Base-by-base conservation (phyloP, 1,140 invertebrate species). In the Zaprionus capensis region DNA sequence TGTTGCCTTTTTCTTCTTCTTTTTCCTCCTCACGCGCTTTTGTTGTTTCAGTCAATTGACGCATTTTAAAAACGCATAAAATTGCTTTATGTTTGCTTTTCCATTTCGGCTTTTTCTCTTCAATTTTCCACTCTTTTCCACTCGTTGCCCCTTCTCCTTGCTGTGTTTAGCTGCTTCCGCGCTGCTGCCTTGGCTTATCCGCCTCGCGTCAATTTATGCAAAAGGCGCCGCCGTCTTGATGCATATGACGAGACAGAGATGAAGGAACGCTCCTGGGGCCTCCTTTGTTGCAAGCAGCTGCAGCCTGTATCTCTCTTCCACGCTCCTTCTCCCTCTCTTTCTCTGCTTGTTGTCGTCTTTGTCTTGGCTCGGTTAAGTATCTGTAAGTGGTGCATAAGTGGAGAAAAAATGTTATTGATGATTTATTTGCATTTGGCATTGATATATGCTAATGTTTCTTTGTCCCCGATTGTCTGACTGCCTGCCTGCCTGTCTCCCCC, bases 401-500 rank as follows among this genome's bases (percentile, higher is more conserved):
- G 86, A 78, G 84, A 73, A 81, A 80, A 85, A 91, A 91, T 87
- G 87, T 91, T 91, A 91, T 91, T 91, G 88, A 91, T 91, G 88
- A 91, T 91, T 91, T 91, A 91, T 91, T 91, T 91, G 88, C 88
- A 88, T 88, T 90, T 91, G 88, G 88, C 88, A 91, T 91, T 91
- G 88, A 91, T 91, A 91, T 91, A 91, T 91, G 88, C 88, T 91
- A 91, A 91, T 91, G 88, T 91, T 82, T 85, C 82, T 76, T 69
- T 78, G 57, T 62, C 34, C 56, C 51, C 36, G 46, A 22, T 24
- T 65, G 12, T 14, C 28, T 49, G 12, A n/a, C 49, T 66, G 63
- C 34, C 58, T 41, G 59, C 17, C 59, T 41, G 11, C 15, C 24
- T 20, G 1, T 1, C 65, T 38, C 9, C 65, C 14, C 5, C 20